These are phyloP conservation scores for Tenthredo scrophulariae DNA, from an alignment of 2,888 invertebrate species.

Conservation along the genomic window DNA sequence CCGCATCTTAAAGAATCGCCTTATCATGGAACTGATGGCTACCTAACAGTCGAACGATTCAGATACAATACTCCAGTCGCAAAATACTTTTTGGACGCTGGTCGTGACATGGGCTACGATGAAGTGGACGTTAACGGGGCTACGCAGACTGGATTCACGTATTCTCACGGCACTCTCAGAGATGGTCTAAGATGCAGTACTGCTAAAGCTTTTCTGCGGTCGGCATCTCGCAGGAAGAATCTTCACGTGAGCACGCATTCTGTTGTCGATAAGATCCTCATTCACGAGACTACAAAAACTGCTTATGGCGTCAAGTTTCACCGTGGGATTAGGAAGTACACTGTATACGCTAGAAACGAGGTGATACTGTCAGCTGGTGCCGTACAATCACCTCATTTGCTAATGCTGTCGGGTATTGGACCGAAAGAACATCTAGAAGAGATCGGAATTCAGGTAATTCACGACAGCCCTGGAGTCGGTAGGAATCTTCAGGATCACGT, in stretches of 20 bases:
- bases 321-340: constrained; percentile 79
- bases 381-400: constrained; percentile 90
- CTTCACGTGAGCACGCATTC: constrained; percentile 87
- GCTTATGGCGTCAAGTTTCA: constrained; percentile 86
- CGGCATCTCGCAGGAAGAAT: constrained; percentile 84
- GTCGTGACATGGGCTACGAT: constrained; percentile 85
- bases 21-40: constrained; percentile 87
- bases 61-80: constrained; percentile 86
- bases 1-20: constrained; percentile 81
- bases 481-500: constrained; percentile 91
- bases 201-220: constrained; percentile 89
- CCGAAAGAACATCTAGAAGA: constrained; percentile 83
- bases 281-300: constrained; percentile 81
- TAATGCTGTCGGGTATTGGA: constrained; percentile 93
- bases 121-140: constrained; percentile 88
- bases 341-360: constrained; percentile 84
- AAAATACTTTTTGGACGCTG: constrained; percentile 85
- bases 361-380: constrained; percentile 93
- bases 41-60: constrained; percentile 87
- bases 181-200: constrained; percentile 91
- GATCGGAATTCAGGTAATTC: constrained; percentile 82
- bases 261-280: constrained; percentile 84
- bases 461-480: constrained; percentile 87
- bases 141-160: constrained; percentile 89
- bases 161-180: constrained; percentile 88